Conservation (phyloP, 2,113 vertebrate species). For the Hoplias malabaricus region DNA sequence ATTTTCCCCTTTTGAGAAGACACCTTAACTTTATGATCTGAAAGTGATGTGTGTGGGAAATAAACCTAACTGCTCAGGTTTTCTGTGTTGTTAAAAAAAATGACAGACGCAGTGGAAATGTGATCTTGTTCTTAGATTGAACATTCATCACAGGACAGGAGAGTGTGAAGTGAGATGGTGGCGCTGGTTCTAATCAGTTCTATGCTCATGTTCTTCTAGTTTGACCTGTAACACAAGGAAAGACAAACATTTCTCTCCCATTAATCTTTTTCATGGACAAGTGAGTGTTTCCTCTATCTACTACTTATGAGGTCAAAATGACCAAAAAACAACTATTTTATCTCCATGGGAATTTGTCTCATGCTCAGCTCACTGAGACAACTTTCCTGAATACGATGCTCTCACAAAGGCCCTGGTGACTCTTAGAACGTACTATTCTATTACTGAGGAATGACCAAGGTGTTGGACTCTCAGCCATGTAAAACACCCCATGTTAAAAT, state of each 20-base stretch:
- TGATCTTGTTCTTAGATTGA: neutral
- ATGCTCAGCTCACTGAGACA: neutral
- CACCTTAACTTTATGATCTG: too few relatives aligned
- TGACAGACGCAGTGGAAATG: neutral
- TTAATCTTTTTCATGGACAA: conserved; percentile 27
- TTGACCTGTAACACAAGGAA: conserved; percentile 34
- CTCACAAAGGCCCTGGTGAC: conserved; percentile 12
- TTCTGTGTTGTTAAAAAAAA: neutral
- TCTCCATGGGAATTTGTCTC: neutral
- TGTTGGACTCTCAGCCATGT: too few relatives aligned
- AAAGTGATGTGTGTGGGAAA: too few relatives aligned
- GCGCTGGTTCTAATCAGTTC: neutral
- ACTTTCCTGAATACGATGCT: neutral
- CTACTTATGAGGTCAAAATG: conserved; percentile 13
- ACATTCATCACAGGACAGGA: neutral
- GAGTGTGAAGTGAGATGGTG: neutral
- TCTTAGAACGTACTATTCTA: neutral
- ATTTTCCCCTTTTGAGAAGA: too few relatives aligned
- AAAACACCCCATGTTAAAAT: too few relatives aligned
- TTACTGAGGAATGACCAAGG: conserved; percentile 1
- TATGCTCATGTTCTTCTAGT: neutral
- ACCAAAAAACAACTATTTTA: neutral
- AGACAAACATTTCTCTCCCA: conserved; percentile 20
- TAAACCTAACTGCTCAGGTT: too few relatives aligned
- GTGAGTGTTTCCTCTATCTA: conserved; percentile 12